Percentiles rank a stretch among this genome's conserved stretches.
phyloP scores from a whole-genome alignment of 2,113 vertebrate species.

The Alethe castanea region DNA sequence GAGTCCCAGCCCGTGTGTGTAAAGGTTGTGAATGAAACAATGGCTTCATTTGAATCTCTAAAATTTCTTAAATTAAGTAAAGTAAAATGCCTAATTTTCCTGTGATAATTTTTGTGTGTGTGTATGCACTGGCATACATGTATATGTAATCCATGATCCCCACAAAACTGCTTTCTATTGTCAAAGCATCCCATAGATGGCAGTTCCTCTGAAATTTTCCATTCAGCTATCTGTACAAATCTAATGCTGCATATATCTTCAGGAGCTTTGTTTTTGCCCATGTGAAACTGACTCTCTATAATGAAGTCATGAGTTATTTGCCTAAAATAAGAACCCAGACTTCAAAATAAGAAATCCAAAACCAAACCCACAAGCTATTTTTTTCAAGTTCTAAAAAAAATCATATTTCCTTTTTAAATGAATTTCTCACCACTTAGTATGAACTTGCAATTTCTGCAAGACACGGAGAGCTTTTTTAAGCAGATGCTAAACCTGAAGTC shows the following conservation, averaged over 20 bases:
- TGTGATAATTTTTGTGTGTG: not conserved
- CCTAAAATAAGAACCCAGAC: conserved; percentile 30
- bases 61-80: not conserved
- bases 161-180: not conserved
- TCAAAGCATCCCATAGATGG: not conserved
- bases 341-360: conserved; percentile 46
- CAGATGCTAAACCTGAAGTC: not conserved
- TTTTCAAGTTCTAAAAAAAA: conserved; percentile 1
- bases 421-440: not conserved
- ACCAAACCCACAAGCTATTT: conserved; percentile 20
- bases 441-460: not conserved
- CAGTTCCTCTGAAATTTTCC: conserved; percentile 4
- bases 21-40: not conserved
- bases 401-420: not conserved
- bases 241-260: not conserved
- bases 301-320: conserved; percentile 25
- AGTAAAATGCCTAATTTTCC: not conserved
- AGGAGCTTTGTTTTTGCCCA: conserved; percentile 4
- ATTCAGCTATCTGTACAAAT: not conserved
- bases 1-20: not conserved
- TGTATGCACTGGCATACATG: not conserved
- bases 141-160: not conserved
- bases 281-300: not conserved
- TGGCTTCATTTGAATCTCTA: not conserved
- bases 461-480: not conserved